These are phyloP conservation scores for Sinosuthora webbiana DNA, from an alignment of 2,113 vertebrate genomes.

Conservation along the genomic window DNA sequence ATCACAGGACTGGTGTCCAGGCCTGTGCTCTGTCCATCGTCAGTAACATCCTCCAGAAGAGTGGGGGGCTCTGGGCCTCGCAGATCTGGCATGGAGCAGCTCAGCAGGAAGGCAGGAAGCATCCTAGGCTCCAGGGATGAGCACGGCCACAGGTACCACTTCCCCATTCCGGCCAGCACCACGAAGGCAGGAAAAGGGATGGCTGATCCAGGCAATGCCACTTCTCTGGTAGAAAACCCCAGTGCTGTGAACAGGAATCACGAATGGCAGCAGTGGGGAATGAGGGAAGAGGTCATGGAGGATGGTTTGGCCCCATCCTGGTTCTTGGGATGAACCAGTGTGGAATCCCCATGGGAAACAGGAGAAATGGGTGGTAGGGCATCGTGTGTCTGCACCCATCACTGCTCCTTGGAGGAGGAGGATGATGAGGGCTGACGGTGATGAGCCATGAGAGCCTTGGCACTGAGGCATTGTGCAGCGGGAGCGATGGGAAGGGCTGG, in stretches of 20 bases:
- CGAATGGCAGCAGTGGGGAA: not conserved
- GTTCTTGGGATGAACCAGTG: not conserved
- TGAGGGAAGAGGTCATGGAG: accelerated
- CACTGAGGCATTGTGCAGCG: not conserved
- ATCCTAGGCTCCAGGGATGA: not conserved
- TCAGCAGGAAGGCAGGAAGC: not conserved
- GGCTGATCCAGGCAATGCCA: not conserved
- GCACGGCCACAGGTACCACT: accelerated
- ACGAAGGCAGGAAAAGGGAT: accelerated
- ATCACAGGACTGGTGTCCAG: not conserved
- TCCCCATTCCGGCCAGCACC: not conserved
- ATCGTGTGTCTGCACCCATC: accelerated
- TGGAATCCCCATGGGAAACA: not conserved
- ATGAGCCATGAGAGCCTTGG: not conserved
- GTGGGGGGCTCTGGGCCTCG: accelerated
- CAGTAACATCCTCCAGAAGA: not conserved
- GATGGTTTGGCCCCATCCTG: accelerated
- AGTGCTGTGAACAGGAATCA: accelerated
- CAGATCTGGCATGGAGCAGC: not conserved
- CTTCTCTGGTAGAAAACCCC: not conserved
- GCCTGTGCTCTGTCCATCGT: not conserved
- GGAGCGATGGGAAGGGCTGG: not conserved
- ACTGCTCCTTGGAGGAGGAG: accelerated
- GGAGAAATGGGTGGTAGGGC: not conserved
- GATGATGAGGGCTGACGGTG: not conserved